Base-by-base conservation (phyloP, 2,888 invertebrate genomes). In the Allygus modestus region DNA sequence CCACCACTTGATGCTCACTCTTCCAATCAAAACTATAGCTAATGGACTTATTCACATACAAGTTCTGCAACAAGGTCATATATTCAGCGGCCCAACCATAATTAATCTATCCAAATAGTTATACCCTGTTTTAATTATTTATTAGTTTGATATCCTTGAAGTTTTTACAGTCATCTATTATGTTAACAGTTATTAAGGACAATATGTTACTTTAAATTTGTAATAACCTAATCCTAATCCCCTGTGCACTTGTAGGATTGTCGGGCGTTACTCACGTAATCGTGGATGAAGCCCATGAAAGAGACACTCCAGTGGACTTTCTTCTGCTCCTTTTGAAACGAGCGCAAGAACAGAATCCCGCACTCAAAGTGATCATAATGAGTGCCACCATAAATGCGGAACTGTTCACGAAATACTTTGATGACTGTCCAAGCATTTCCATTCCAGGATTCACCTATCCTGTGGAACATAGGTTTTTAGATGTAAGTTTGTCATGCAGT, bases 201-300 rank as follows among this genome's bases (percentile, higher is more conserved):
- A n/a, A n/a, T n/a, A n/a, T n/a, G n/a, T n/a, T n/a, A n/a, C n/a
- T 15, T 46, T 46, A 46, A 46, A 46, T 15, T 11, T 9, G 5
- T 37, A 7, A 37, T 37, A 37, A 37, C 37, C n/a, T n/a, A 37
- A 4, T 46, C 17, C 46, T 46, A 37, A 37, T 46, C 12, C 17
- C 1, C 46, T 54, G 20, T 77, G 26, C 51, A n/a, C n/a, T n/a
- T n/a, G n/a, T n/a, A 87, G 87, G 86, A 11, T 89, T 95, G 0
- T 88, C 89, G 17, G 93, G 93, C 15, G 93, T 94, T 85, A 92
- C 93, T 0, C 95, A 95, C 89, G 92, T 96, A 0, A 92, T 96
- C 75, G 90, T 96, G 83, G 96, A 96, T 89, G 96, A 96, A 88
- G 95, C 94, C 0, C 96, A 96, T 89, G 95, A 95, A 88, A 91